Base-by-base conservation (phyloP, 2,113 vertebrate genomes). In the Marmota monax region DNA sequence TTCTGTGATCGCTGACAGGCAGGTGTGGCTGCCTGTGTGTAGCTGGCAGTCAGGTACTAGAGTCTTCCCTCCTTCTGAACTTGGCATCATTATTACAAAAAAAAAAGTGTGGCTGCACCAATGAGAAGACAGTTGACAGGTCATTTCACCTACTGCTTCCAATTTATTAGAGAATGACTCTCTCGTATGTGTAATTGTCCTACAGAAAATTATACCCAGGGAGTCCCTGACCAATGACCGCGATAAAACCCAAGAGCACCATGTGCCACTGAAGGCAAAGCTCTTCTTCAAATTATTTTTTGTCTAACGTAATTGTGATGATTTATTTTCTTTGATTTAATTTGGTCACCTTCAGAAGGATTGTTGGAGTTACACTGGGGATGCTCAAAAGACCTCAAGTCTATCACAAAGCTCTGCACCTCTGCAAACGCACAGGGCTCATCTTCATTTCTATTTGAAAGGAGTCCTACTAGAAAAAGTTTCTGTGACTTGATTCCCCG, bases 41-140 rank as follows among this genome's bases (percentile, higher is more conserved):
- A 4, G 9, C 34, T 3, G 5, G 48, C 27, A 7, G 34, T 10
- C n/a, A 0, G 17, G 4, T 0, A 0, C 10, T 12, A 17, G 12
- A 3, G 1, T 29, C 0, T n/a, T 39, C 58, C 2, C n/a, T 56
- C 8, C 27, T n/a, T 61, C 37, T 45, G 34, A n/a, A 10, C 2
- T 14, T 23, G 4, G 4, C 17, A 0, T 18, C 29, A 1, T 25
- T 53, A 77, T 84, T 61, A 23, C 32, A 32, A 42, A 67, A 76
- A 61, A 42, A 42, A 42, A 42, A 42, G 45, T 45, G n/a, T 13
- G 18, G 29, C 61, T 10, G 17, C 45, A 0, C 0, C 3, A 4
- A n/a, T 4, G 18, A 89, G 25, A 29, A 72, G 17, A 56, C 25
- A 4, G 2, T 2, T 18, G 13, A 16, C 14, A 48, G 12, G 51